Evolutionary conservation across 2,888 invertebrate genomes (phyloP).

Genomic region (Nomada ferruginata): DNA sequence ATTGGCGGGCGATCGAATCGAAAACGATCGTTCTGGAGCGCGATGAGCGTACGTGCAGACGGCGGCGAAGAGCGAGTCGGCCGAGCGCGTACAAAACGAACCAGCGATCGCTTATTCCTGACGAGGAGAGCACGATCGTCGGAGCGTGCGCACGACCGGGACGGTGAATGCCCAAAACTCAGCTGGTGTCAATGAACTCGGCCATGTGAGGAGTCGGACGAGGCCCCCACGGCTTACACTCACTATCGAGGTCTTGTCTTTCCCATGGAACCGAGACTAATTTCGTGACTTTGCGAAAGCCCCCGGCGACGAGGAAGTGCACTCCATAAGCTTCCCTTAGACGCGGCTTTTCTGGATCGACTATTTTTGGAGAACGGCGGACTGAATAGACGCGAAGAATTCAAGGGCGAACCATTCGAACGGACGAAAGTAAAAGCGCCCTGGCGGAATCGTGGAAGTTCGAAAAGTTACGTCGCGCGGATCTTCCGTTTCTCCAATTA

Average conservation of each 20-base stretch:
- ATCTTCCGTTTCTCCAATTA: constrained; percentile 55
- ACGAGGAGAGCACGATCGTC: constrained; percentile 67
- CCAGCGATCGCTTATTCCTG: constrained; percentile 73
- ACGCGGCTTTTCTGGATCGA: constrained; percentile 42
- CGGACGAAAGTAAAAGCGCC: background rate
- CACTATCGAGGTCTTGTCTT: constrained; percentile 84
- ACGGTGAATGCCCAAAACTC: constrained; percentile 83
- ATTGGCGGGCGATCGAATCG: constrained; percentile 26
- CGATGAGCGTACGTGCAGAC: constrained; percentile 40
- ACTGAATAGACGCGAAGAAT: no score
- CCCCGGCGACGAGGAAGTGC: constrained; percentile 58
- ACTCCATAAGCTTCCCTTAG: constrained; percentile 25
- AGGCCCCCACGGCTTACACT: constrained; percentile 75
- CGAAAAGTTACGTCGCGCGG: background rate
- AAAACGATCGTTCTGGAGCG: constrained; percentile 53
- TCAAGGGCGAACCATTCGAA: background rate
- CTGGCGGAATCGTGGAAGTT: background rate
- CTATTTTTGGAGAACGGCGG: background rate
- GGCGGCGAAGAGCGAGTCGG: constrained; percentile 60
- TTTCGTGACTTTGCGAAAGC: constrained; percentile 83
- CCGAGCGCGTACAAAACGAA: constrained; percentile 54
- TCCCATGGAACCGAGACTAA: constrained; percentile 84
- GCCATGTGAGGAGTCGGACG: constrained; percentile 81
- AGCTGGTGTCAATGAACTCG: constrained; percentile 83
- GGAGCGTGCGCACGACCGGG: constrained; percentile 75